These are phyloP conservation scores for Eumeta japonica DNA, from an alignment of 1,140 invertebrate species.

Conservation along the genomic window DNA sequence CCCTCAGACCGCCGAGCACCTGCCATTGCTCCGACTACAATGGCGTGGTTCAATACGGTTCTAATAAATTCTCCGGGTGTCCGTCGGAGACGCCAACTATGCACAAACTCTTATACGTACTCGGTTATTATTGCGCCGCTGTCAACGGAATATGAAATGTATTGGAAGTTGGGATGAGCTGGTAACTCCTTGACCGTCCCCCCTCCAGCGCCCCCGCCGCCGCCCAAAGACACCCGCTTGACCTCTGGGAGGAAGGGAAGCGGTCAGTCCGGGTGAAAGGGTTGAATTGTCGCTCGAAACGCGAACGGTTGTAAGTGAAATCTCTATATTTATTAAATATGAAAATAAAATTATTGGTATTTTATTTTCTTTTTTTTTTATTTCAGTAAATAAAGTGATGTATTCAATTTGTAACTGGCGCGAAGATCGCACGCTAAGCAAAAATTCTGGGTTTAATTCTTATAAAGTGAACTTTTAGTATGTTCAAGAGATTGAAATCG, in stretches of 20 bases:
- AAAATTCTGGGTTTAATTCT: no score
- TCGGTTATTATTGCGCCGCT: constrained; percentile 55
- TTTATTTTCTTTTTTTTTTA: constrained; percentile 15
- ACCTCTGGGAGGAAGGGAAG: constrained; percentile 33
- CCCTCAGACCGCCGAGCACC: no score
- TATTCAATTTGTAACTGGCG: no score
- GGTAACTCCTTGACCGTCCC: constrained; percentile 31
- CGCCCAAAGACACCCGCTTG: constrained; percentile 22
- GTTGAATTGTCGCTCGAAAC: no score
- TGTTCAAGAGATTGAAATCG: no score
- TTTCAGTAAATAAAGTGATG: no score
- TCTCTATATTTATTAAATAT: no score
- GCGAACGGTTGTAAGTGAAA: constrained; percentile 12
- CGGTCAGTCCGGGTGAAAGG: constrained; percentile 21
- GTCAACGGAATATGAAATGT: constrained; percentile 58
- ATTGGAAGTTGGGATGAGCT: constrained; percentile 51
- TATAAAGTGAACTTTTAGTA: no score
- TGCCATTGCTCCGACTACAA: no score
- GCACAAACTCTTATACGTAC: constrained; percentile 46
- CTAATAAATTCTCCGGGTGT: background rate
- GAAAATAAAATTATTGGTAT: constrained; percentile 11
- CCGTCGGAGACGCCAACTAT: constrained; percentile 38
- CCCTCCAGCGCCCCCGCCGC: constrained; percentile 5
- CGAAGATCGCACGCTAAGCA: no score
- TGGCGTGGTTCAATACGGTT: no score